Evolutionary conservation across 2,113 vertebrate genomes (phyloP).

Genomic region (Daboia siamensis): DNA sequence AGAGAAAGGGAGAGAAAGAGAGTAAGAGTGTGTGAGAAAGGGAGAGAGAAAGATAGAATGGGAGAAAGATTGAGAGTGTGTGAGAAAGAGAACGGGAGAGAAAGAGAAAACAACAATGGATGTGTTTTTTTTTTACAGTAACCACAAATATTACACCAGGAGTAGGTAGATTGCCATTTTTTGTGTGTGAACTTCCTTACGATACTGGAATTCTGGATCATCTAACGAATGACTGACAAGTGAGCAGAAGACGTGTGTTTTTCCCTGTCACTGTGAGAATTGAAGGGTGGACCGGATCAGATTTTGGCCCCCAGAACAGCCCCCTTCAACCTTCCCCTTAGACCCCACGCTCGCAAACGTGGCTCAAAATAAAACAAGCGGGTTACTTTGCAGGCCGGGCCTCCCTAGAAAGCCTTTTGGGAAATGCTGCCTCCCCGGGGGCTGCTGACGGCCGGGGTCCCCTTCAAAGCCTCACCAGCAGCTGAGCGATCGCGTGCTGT

Average conservation of each 20-base stretch:
- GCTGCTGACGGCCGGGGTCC: not conserved
- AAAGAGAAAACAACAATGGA: not conserved
- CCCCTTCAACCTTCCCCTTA: not conserved
- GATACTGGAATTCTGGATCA: not conserved
- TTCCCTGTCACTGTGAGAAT: not conserved
- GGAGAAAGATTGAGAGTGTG: too few species aligned
- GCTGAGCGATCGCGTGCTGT: slow-evolving; percentile 79
- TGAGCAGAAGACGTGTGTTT: not conserved
- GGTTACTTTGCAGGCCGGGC: fast-evolving
- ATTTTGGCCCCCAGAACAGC: not conserved
- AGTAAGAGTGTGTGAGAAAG: too few species aligned
- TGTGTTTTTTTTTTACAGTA: not conserved
- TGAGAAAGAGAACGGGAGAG: too few species aligned
- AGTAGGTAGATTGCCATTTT: not conserved
- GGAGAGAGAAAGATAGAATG: too few species aligned
- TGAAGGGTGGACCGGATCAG: not conserved
- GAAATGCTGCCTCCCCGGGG: not conserved
- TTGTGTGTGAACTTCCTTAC: not conserved
- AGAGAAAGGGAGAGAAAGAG: too few species aligned
- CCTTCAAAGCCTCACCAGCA: slow-evolving; percentile 74
- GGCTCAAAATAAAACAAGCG: not conserved
- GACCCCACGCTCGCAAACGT: not conserved
- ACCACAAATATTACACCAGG: not conserved
- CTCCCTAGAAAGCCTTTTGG: not conserved
- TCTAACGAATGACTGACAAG: not conserved